A percentile compares a stretch with the other conserved stretches of the same genome.
Evolutionary conservation across 2,797 vertebrate genomes (phyloP).

Genomic region (Streptopelia turtur): DNA sequence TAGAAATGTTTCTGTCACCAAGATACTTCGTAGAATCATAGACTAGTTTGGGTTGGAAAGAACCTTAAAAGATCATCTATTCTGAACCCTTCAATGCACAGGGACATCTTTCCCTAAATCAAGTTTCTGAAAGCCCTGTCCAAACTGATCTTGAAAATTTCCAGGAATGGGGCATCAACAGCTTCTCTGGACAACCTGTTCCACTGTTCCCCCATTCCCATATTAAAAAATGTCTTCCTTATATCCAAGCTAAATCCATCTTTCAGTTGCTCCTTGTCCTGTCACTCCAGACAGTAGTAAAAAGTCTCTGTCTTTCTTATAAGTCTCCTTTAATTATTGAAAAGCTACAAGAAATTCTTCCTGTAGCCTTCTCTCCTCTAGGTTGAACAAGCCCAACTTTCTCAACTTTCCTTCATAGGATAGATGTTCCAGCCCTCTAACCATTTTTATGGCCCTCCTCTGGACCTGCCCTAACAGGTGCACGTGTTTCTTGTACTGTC

Average conservation of each 20-base stretch:
- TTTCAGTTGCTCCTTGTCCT: neutral
- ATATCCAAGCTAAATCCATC: neutral
- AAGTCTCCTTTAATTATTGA: neutral
- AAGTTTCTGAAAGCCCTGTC: neutral
- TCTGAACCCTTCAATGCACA: fast-evolving
- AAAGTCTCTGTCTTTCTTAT: neutral
- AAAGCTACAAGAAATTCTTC: neutral
- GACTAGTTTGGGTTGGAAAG: neutral
- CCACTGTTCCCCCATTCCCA: neutral
- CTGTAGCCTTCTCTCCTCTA: neutral
- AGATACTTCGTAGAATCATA: neutral
- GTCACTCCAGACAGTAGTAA: neutral
- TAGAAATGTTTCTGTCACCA: neutral
- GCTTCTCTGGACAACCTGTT: neutral
- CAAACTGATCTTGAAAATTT: neutral
- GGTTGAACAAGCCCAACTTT: neutral
- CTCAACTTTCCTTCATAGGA: neutral
- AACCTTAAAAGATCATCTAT: neutral
- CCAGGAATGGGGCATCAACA: neutral
- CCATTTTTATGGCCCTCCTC: neutral
- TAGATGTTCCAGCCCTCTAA: neutral
- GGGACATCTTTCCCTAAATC: neutral
- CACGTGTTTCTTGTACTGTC: neutral
- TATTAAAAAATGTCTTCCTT: neutral
- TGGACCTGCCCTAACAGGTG: neutral